These are phyloP conservation scores for Hydrochoerus hydrochaeris DNA, from an alignment of 2,113 vertebrate species.

Conservation along the genomic window DNA sequence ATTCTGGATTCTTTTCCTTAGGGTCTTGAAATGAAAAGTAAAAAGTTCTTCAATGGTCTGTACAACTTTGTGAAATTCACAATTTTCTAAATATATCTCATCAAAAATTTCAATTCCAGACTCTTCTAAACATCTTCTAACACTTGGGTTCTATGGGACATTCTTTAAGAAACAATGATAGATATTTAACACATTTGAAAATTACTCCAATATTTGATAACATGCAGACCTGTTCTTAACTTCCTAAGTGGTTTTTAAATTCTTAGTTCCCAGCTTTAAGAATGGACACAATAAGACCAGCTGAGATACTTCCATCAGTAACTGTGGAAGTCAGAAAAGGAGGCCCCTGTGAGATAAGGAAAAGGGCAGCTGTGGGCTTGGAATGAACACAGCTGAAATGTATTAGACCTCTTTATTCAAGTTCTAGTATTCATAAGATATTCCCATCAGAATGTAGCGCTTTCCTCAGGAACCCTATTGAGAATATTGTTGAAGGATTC, in stretches of 20 bases:
- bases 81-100: slow-evolving; percentile 37
- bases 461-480: not conserved
- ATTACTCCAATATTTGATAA: not conserved
- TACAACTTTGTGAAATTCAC: not conserved
- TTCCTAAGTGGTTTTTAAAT: slow-evolving; percentile 19
- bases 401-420: not conserved
- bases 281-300: not conserved
- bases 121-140: not conserved
- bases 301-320: not conserved
- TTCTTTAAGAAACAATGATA: not conserved
- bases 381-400: not conserved
- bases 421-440: not conserved
- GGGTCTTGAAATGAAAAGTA: not conserved
- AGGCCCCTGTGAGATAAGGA: not conserved
- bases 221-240: not conserved
- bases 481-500: not conserved
- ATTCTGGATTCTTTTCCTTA: not conserved
- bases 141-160: not conserved
- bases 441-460: not conserved
- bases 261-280: not conserved
- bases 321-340: no score
- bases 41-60: not conserved
- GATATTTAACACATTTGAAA: not conserved
- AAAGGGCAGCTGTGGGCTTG: no score
- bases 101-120: slow-evolving; percentile 8